These are phyloP conservation scores for Rutilus rutilus DNA, from an alignment of 2,113 vertebrate genomes.

Conservation along the genomic window DNA sequence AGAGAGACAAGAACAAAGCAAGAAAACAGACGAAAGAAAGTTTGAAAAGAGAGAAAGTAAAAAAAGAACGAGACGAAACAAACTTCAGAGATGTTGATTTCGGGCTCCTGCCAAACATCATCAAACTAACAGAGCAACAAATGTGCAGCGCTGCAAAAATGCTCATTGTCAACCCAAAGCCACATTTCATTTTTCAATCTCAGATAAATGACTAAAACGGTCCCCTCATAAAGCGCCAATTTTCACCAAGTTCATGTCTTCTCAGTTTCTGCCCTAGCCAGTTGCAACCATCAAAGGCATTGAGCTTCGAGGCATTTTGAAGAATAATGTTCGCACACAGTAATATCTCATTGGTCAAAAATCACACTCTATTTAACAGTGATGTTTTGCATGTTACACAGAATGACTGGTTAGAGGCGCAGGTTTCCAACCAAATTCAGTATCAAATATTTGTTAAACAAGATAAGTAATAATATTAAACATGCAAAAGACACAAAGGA, in stretches of 20 bases:
- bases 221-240: neutral
- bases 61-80: neutral
- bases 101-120: neutral
- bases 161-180: neutral
- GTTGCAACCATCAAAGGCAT: neutral
- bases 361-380: neutral
- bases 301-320: neutral
- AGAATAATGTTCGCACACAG: too few relatives aligned
- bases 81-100: neutral
- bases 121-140: neutral
- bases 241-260: neutral
- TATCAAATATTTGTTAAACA: neutral
- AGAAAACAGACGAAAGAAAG: slow-evolving; percentile 7
- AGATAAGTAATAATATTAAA: neutral
- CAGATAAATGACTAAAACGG: neutral
- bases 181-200: neutral
- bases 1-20: neutral
- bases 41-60: neutral
- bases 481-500: neutral
- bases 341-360: neutral
- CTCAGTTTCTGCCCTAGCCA: neutral
- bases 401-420: neutral
- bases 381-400: neutral
- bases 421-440: neutral
- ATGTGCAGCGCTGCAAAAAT: slow-evolving; percentile 12